These are phyloP conservation scores for Pimpla rufipes DNA, from an alignment of 2,888 invertebrate species.

Conservation along the genomic window DNA sequence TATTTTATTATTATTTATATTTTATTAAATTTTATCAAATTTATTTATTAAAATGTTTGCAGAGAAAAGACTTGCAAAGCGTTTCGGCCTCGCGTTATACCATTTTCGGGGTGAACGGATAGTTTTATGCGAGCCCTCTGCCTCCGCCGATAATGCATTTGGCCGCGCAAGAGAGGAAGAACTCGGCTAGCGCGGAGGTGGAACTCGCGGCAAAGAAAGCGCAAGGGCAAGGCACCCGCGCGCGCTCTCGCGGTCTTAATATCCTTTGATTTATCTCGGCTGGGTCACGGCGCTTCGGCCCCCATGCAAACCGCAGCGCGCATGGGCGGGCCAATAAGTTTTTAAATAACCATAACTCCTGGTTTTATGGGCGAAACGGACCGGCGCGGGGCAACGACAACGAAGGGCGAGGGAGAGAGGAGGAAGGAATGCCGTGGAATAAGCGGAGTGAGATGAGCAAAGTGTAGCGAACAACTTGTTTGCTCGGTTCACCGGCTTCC, in stretches of 20 bases:
- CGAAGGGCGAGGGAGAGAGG: constrained; percentile 49
- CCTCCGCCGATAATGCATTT: constrained; percentile 79
- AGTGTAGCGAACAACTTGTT: constrained; percentile 80
- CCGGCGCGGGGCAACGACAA: constrained; percentile 60
- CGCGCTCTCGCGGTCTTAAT: constrained; percentile 80
- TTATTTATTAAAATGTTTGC: no score
- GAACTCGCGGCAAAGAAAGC: constrained; percentile 41
- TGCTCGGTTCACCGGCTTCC: constrained; percentile 68
- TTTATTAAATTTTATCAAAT: no score
- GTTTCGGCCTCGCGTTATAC: not conserved
- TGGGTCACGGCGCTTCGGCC: constrained; percentile 82
- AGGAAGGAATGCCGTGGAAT: constrained; percentile 37
- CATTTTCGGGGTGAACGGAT: constrained; percentile 68
- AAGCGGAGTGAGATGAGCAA: constrained; percentile 70
- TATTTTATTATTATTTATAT: no score
- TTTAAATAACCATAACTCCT: constrained; percentile 85
- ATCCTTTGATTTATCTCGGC: constrained; percentile 84
- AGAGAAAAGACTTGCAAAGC: not conserved
- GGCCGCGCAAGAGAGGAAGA: constrained; percentile 65
- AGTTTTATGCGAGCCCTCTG: constrained; percentile 80
- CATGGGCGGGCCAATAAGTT: constrained; percentile 85
- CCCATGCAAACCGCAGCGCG: constrained; percentile 77
- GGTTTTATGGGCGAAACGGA: constrained; percentile 81
- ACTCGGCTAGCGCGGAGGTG: constrained; percentile 19
- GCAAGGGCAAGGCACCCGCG: constrained; percentile 55